Evolutionary conservation across 1,140 invertebrate genomes (phyloP).

Genomic region (Hylaeus anthracinus): DNA sequence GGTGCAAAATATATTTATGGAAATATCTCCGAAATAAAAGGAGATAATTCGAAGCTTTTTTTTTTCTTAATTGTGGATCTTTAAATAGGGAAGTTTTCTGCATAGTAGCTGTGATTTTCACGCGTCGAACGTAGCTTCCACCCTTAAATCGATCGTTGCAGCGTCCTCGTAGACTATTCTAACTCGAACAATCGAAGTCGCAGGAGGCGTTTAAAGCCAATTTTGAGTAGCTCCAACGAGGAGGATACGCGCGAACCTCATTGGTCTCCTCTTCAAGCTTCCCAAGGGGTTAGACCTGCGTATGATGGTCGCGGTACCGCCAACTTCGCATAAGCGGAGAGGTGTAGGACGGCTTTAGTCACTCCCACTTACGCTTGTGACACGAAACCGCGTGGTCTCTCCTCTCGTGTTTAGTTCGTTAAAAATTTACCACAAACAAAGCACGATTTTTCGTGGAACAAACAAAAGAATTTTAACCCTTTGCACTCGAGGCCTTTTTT

Average conservation of each 20-base stretch:
- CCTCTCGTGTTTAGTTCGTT: conserved; percentile 63
- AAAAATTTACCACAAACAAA: conserved; percentile 30
- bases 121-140: too few relatives aligned
- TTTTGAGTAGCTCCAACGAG: not conserved
- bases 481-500: too few relatives aligned
- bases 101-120: too few relatives aligned
- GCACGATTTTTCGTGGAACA: too few relatives aligned
- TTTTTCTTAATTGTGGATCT: too few relatives aligned
- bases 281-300: conserved; percentile 29
- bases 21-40: too few relatives aligned
- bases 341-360: conserved; percentile 74
- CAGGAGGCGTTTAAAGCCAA: not conserved
- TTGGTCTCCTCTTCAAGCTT: conserved; percentile 23
- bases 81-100: too few relatives aligned
- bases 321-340: conserved; percentile 3
- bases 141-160: not conserved
- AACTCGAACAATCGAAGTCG: not conserved
- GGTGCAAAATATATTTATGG: too few relatives aligned
- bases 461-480: not conserved
- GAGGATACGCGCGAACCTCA: not conserved
- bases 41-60: too few relatives aligned
- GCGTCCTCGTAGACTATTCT: not conserved
- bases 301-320: conserved; percentile 9
- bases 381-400: conserved; percentile 74
- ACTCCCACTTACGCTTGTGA: conserved; percentile 78